phyloP scores from a whole-genome alignment of 2,113 vertebrate species.

The Callospermophilus lateralis region DNA sequence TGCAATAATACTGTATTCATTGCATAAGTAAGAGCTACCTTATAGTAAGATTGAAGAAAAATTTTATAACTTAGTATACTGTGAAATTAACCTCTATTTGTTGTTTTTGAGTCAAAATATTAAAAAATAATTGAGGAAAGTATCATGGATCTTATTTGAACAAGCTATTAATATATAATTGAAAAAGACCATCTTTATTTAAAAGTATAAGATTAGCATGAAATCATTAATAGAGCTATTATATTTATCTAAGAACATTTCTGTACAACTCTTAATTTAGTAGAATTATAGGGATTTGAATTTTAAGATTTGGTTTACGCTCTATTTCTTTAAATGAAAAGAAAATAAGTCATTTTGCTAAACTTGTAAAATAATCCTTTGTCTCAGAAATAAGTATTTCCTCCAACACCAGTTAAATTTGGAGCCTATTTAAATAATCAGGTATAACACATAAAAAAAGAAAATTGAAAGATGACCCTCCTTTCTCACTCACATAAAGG shows the following conservation, averaged over 20 bases:
- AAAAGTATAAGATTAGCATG: background rate
- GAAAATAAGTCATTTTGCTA: slow-evolving; percentile 45
- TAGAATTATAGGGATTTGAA: slow-evolving; percentile 21
- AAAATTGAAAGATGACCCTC: background rate
- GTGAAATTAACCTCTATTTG: background rate
- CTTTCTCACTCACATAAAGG: background rate
- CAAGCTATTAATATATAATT: slow-evolving; percentile 27
- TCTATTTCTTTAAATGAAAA: slow-evolving; percentile 40
- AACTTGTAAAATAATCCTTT: slow-evolving; percentile 32
- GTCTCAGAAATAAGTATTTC: slow-evolving; percentile 41
- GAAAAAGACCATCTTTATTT: slow-evolving; percentile 13
- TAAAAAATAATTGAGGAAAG: slow-evolving; percentile 60
- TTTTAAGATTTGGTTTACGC: slow-evolving; percentile 9
- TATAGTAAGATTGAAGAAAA: slow-evolving; percentile 50
- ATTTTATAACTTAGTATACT: background rate
- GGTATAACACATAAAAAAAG: background rate
- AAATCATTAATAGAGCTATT: slow-evolving; percentile 15
- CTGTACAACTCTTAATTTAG: background rate
- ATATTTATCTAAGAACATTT: background rate
- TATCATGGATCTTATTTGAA: slow-evolving; percentile 36
- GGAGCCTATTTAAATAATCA: slow-evolving; percentile 44
- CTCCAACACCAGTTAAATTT: background rate
- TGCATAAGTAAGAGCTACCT: slow-evolving; percentile 81
- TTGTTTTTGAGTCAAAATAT: slow-evolving; percentile 67
- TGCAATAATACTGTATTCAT: slow-evolving; percentile 76